Conservation (phyloP, 2,888 invertebrate species). For the Oscheius onirici region DNA sequence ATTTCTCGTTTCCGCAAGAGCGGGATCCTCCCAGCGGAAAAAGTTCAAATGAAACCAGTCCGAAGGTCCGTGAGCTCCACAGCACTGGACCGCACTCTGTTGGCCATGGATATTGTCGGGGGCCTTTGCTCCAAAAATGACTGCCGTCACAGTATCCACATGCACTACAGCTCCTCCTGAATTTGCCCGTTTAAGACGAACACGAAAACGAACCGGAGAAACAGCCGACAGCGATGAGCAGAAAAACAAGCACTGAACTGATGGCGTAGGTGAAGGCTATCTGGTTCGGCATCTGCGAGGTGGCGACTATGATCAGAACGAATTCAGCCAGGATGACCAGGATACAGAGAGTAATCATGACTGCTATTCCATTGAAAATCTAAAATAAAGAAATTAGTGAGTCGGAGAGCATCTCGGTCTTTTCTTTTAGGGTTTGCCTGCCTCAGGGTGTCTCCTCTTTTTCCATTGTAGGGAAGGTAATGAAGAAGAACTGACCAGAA, state of each 20-base stretch:
- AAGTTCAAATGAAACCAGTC: neutral
- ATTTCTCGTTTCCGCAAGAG: neutral
- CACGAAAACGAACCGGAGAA: neutral
- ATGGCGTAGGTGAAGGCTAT: neutral
- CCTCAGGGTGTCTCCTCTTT: too few species aligned
- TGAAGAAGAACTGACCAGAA: neutral
- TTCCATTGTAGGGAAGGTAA: neutral
- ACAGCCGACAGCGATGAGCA: slow-evolving; percentile 4
- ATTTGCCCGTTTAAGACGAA: neutral
- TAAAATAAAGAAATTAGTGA: neutral
- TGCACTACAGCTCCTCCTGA: slow-evolving; percentile 6
- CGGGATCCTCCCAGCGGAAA: neutral
- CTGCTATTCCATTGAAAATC: neutral
- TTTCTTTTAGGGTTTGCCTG: too few species aligned
- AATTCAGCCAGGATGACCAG: neutral
- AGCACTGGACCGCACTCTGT: neutral
- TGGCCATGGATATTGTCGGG: neutral
- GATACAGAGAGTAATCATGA: neutral
- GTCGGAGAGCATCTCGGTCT: neutral
- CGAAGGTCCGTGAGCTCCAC: neutral
- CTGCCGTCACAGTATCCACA: neutral
- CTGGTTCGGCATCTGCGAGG: neutral
- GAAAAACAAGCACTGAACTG: neutral
- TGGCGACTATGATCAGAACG: neutral
- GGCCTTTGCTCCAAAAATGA: neutral